A percentile compares a stretch with the other conserved stretches of the same genome.
Evolutionary conservation across 2,113 vertebrate genomes (phyloP).

Genomic region (Azemiops feae): DNA sequence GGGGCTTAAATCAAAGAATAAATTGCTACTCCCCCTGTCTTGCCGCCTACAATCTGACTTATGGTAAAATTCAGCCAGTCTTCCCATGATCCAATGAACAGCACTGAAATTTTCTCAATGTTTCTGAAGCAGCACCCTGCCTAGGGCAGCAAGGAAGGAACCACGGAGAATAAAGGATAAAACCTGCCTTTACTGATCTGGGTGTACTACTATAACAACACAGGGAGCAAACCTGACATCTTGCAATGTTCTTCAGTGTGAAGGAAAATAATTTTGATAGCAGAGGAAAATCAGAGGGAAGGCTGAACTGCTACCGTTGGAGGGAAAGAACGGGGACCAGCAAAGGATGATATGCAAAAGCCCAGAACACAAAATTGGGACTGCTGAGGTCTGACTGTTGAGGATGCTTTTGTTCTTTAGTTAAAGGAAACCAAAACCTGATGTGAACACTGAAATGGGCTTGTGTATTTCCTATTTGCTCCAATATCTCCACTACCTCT

Average conservation of each 20-base stretch:
- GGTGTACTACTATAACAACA: neutral
- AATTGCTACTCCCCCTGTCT: conserved; percentile 4
- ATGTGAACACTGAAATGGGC: neutral
- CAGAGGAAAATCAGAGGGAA: too few species aligned
- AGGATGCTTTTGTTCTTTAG: neutral
- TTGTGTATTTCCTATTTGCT: neutral
- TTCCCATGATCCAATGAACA: neutral
- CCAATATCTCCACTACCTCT: neutral
- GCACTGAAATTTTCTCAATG: neutral
- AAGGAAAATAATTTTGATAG: neutral
- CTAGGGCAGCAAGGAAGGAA: neutral
- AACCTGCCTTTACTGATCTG: neutral
- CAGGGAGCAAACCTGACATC: neutral
- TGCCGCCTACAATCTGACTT: neutral
- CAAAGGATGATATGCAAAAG: neutral
- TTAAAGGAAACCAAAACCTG: neutral
- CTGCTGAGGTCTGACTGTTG: neutral
- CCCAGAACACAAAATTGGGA: neutral
- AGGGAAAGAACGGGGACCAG: neutral
- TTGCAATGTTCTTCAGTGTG: neutral
- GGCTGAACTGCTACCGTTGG: neutral
- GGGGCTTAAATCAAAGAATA: neutral
- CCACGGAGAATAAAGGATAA: neutral
- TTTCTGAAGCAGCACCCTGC: neutral
- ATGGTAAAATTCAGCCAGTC: neutral